phyloP scores from a whole-genome alignment of 2,888 invertebrate genomes.

The Neria commutata region DNA sequence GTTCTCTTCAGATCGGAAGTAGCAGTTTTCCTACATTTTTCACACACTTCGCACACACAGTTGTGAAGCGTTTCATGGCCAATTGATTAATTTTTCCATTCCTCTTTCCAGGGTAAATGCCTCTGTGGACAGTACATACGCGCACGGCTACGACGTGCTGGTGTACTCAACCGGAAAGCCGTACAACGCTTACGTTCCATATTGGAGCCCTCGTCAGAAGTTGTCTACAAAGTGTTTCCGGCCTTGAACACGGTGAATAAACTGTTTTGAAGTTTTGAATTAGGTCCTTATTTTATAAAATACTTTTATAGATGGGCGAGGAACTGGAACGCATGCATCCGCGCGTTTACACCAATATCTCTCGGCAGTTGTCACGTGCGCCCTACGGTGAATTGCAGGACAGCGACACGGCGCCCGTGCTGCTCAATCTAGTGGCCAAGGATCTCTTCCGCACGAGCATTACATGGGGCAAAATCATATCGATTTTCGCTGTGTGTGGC shows the following conservation, averaged over 20 bases:
- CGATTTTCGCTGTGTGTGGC: constrained; percentile 82
- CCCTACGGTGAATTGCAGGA: constrained; percentile 67
- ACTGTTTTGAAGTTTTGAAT: constrained; percentile 35
- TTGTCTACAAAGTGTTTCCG: constrained; percentile 70
- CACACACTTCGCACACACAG: background rate
- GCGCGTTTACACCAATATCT: constrained; percentile 74
- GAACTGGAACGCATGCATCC: constrained; percentile 82
- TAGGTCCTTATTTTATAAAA: constrained; percentile 43
- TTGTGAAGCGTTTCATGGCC: background rate
- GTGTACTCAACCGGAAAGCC: constrained; percentile 76
- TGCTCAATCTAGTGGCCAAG: constrained; percentile 72
- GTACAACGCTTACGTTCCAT: constrained; percentile 70
- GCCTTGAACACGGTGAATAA: constrained; percentile 67
- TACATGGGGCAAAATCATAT: constrained; percentile 81
- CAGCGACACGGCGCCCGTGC: constrained; percentile 63
- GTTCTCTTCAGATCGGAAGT: too few species aligned
- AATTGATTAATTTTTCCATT: constrained; percentile 7
- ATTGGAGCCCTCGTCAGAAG: constrained; percentile 64
- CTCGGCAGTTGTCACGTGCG: constrained; percentile 73
- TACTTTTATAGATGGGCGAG: constrained; percentile 66
- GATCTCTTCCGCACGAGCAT: constrained; percentile 73
- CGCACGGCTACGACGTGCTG: constrained; percentile 74
- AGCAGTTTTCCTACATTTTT: too few species aligned
- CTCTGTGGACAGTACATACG: constrained; percentile 80
- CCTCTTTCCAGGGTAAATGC: constrained; percentile 66